Conservation (phyloP, 2,888 invertebrate genomes). For the Proisotoma minuta region DNA sequence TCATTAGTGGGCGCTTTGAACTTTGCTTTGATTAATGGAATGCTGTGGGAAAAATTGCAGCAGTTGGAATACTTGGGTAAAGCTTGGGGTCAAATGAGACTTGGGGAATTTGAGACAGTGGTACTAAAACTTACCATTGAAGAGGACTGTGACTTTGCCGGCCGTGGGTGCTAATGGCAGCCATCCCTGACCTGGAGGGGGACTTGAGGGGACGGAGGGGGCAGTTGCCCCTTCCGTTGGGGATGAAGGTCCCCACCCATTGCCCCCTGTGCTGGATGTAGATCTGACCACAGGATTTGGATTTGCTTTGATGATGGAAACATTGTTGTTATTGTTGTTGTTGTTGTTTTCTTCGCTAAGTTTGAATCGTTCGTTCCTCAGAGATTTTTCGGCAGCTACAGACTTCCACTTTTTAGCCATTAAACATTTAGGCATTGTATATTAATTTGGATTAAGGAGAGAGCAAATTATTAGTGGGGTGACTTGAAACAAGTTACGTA, state of each 20-base stretch:
- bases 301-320: slow-evolving; percentile 24
- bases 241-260: slow-evolving; percentile 65
- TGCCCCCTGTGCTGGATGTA: slow-evolving; percentile 15
- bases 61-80: no score
- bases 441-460: no score
- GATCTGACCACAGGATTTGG: background rate
- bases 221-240: slow-evolving; percentile 70
- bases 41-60: no score
- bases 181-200: slow-evolving; percentile 48
- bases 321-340: slow-evolving; percentile 25
- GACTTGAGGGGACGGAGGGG: slow-evolving; percentile 51
- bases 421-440: slow-evolving; percentile 93
- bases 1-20: no score
- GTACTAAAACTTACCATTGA: slow-evolving; percentile 75
- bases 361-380: slow-evolving; percentile 8
- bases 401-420: slow-evolving; percentile 95
- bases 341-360: slow-evolving; percentile 24
- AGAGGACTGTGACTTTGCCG: slow-evolving; percentile 66
- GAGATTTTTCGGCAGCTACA: slow-evolving; percentile 61
- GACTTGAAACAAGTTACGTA: no score
- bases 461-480: no score
- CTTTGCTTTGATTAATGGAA: no score
- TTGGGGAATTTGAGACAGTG: no score
- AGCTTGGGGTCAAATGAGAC: no score
- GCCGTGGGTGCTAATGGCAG: slow-evolving; percentile 64